phyloP scores from a whole-genome alignment of 2,888 invertebrate genomes.

The Epinotia bilunana region DNA sequence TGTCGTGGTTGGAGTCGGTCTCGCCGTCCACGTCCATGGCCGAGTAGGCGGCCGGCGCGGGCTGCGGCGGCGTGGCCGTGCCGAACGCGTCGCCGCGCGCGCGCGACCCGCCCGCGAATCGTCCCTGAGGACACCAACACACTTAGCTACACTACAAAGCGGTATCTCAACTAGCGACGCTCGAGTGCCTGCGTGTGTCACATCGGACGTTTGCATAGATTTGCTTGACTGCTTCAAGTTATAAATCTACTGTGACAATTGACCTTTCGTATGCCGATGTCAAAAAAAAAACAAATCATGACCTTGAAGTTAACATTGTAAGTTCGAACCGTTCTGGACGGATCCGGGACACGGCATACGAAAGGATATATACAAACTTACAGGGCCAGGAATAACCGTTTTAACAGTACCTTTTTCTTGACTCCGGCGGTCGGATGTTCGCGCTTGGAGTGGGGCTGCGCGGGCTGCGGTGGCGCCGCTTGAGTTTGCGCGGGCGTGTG shows the following conservation, averaged over 20 bases:
- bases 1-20: conserved; percentile 99
- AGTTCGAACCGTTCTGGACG: too few species aligned
- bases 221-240: too few species aligned
- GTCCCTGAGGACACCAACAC: conserved; percentile 55
- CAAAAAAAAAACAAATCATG: too few species aligned
- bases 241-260: neutral
- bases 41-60: conserved; percentile 85
- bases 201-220: too few species aligned
- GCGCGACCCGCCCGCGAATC: conserved; percentile 60
- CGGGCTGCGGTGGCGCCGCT: conserved; percentile 51
- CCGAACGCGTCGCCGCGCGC: conserved; percentile 53
- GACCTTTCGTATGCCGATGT: too few species aligned
- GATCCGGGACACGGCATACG: too few species aligned
- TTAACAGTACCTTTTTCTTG: conserved; percentile 71
- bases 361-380: too few species aligned
- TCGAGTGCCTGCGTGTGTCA: too few species aligned
- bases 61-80: conserved; percentile 69
- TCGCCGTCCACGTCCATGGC: conserved; percentile 98
- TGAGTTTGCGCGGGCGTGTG: conserved; percentile 47
- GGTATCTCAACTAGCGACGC: neutral
- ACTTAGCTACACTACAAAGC: neutral
- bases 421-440: conserved; percentile 65
- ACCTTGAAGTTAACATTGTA: too few species aligned
- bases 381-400: neutral
- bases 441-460: conserved; percentile 69